phyloP scores from a whole-genome alignment of 2,888 invertebrate species.

The Sialis fuliginosa region DNA sequence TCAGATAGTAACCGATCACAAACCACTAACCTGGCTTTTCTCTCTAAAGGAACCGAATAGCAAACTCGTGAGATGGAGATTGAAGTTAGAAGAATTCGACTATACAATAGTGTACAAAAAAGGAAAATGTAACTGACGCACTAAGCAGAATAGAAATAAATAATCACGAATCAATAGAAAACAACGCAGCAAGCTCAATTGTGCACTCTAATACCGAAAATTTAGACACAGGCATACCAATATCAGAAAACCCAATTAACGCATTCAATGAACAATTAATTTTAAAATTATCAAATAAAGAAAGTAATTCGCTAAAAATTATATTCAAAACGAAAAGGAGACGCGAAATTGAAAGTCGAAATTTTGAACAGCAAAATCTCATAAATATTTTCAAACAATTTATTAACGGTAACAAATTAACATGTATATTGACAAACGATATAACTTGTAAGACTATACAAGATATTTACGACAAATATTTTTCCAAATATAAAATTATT shows the following conservation, averaged over 20 bases:
- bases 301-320: too few relatives aligned
- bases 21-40: conserved; percentile 18
- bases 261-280: too few relatives aligned
- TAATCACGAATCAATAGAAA: background rate
- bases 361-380: too few relatives aligned
- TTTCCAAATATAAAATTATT: too few relatives aligned
- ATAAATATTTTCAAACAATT: too few relatives aligned
- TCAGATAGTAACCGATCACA: conserved; percentile 18
- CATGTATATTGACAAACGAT: too few relatives aligned
- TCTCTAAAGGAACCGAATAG: conserved; percentile 16
- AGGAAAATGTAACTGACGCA: conserved; percentile 16
- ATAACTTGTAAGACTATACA: too few relatives aligned
- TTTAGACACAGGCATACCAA: background rate
- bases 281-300: too few relatives aligned
- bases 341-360: too few relatives aligned
- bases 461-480: too few relatives aligned
- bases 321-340: too few relatives aligned
- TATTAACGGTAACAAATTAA: too few relatives aligned
- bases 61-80: conserved; percentile 15
- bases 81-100: conserved; percentile 17
- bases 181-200: background rate
- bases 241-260: conserved; percentile 1
- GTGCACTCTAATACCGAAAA: background rate
- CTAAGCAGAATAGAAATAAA: conserved; percentile 10
- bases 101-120: conserved; percentile 17